These are phyloP conservation scores for Brachymystax lenok DNA, from an alignment of 2,797 vertebrate species.

Conservation along the genomic window DNA sequence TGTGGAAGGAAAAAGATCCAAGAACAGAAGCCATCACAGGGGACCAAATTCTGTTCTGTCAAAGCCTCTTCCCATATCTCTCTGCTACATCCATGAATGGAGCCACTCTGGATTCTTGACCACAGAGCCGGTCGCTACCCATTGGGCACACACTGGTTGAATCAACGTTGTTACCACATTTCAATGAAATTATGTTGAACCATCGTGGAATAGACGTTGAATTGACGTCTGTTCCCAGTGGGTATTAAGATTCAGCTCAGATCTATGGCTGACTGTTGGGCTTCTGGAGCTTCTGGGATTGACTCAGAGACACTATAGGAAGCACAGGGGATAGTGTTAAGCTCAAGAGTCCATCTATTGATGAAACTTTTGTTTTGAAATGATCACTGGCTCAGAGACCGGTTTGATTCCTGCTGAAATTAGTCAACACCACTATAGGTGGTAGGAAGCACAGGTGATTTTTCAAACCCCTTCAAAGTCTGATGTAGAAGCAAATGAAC, in stretches of 20 bases:
- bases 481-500: no score
- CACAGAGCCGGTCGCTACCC: slow-evolving; percentile 8
- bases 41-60: slow-evolving; percentile 14
- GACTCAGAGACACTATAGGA: slow-evolving; percentile 48
- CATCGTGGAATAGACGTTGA: no score
- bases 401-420: no score
- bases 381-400: no score
- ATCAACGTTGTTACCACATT: no score
- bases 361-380: slow-evolving; percentile 15
- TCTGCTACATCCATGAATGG: slow-evolving; percentile 23
- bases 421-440: no score
- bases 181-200: no score
- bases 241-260: slow-evolving; percentile 28
- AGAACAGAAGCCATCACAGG: not conserved
- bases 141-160: no score
- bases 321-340: slow-evolving; percentile 53
- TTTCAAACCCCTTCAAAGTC: no score
- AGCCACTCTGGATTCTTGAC: slow-evolving; percentile 15
- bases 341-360: slow-evolving; percentile 28
- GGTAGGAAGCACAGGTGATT: no score
- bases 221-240: slow-evolving; percentile 1
- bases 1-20: not conserved
- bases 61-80: slow-evolving; percentile 7
- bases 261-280: slow-evolving; percentile 13
- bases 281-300: slow-evolving; percentile 10